A percentile compares a stretch with the other conserved stretches of the same genome.
phyloP scores from a whole-genome alignment of 1,140 invertebrate species.

The Diorhabda elongata region DNA sequence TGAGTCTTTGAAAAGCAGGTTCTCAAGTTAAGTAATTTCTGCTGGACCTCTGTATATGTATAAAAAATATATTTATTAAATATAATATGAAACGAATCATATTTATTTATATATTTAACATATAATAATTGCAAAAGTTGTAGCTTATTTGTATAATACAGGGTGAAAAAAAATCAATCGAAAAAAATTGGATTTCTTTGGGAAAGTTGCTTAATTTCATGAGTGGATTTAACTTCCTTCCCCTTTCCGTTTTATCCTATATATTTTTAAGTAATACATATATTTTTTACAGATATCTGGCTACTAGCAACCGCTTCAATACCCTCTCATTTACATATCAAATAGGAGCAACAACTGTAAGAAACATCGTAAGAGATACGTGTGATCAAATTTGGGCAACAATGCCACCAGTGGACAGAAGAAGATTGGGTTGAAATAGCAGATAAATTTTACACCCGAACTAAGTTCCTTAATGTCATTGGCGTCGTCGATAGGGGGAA shows the following conservation, averaged over 20 bases:
- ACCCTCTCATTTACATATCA: conserved; percentile 7
- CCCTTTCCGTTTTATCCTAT: neutral
- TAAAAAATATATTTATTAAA: too few species aligned
- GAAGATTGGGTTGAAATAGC: conserved; percentile 10
- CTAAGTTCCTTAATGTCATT: conserved; percentile 46
- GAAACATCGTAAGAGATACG: neutral
- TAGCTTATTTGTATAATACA: too few species aligned
- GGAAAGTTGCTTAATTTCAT: neutral
- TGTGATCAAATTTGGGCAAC: conserved; percentile 1
- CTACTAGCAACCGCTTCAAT: neutral
- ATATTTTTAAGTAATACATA: conserved; percentile 2
- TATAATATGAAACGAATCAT: too few species aligned
- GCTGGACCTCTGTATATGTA: too few species aligned
- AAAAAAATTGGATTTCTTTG: too few species aligned
- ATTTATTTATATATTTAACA: too few species aligned
- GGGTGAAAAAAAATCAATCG: too few species aligned
- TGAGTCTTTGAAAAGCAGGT: too few species aligned
- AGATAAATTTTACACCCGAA: conserved; percentile 22
- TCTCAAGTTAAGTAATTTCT: too few species aligned
- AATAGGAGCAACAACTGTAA: conserved; percentile 5
- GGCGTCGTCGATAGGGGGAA: conserved; percentile 45
- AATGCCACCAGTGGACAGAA: neutral
- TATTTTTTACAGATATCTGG: conserved; percentile 16
- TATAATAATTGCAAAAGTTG: too few species aligned
- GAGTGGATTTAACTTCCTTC: neutral